These are phyloP conservation scores for Cossypha dichroa DNA, from an alignment of 2,797 vertebrate genomes.

Conservation along the genomic window DNA sequence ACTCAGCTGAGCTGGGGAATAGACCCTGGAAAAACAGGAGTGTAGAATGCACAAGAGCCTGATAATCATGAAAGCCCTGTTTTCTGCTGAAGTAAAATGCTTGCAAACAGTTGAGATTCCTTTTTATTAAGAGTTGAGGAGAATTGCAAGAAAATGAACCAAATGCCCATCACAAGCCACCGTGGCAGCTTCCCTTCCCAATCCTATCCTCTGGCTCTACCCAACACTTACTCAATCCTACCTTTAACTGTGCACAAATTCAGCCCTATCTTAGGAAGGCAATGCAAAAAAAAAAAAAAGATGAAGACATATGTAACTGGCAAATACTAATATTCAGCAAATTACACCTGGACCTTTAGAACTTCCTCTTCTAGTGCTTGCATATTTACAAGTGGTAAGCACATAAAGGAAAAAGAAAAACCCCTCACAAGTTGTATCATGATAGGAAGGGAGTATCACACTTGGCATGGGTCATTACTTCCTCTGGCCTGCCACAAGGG, in stretches of 20 bases:
- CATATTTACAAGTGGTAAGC: not conserved
- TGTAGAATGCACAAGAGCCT: not conserved
- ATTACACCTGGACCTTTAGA: not conserved
- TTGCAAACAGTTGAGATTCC: not conserved
- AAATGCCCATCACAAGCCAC: not conserved
- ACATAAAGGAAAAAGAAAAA: not conserved
- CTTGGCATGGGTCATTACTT: not conserved
- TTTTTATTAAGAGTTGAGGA: not conserved
- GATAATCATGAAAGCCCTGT: not conserved
- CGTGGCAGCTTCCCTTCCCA: not conserved
- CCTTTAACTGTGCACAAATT: not conserved
- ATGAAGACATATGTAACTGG: not conserved
- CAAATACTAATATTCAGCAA: not conserved
- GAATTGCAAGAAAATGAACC: not conserved
- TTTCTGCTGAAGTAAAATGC: not conserved
- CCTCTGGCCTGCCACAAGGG: not conserved
- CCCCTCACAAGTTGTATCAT: accelerated
- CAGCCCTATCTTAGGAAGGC: not conserved
- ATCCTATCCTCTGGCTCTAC: not conserved
- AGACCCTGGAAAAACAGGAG: not conserved
- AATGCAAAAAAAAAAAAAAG: not conserved
- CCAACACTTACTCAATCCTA: not conserved
- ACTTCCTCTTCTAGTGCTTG: not conserved
- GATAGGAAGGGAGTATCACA: not conserved
- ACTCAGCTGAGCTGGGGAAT: not conserved